Evolutionary conservation across 2,113 vertebrate genomes (phyloP).

Genomic region (Arenaria interpres): DNA sequence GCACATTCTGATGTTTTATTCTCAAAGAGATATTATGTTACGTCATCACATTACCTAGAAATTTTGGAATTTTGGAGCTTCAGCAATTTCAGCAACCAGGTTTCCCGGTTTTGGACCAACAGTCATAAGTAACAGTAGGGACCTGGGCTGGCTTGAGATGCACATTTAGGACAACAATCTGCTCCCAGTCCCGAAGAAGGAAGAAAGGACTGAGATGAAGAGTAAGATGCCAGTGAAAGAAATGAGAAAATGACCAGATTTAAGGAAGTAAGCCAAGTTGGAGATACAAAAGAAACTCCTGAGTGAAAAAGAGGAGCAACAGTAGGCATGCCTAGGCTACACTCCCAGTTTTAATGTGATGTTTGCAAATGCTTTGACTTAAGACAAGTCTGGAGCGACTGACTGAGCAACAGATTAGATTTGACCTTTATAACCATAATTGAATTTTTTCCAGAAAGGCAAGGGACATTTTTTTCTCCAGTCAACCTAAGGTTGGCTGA

Average conservation of each 20-base stretch:
- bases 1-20: neutral
- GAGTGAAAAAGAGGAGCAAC: neutral
- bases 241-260: neutral
- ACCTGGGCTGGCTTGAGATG: neutral
- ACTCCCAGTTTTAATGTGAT: neutral
- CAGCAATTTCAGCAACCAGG: neutral
- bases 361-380: neutral
- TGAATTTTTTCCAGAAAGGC: neutral
- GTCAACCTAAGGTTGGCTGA: neutral
- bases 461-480: neutral
- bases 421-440: neutral
- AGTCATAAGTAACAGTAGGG: neutral
- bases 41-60: neutral
- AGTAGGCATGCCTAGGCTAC: neutral
- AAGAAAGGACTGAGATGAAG: neutral
- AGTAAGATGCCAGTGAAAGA: neutral
- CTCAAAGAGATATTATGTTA: neutral
- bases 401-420: neutral
- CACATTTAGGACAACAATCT: neutral
- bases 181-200: neutral
- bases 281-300: neutral
- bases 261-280: neutral
- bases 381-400: neutral
- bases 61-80: neutral
- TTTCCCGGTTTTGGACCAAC: neutral